Conservation (phyloP, 2,113 vertebrate genomes). For the Calyptomena viridis region DNA sequence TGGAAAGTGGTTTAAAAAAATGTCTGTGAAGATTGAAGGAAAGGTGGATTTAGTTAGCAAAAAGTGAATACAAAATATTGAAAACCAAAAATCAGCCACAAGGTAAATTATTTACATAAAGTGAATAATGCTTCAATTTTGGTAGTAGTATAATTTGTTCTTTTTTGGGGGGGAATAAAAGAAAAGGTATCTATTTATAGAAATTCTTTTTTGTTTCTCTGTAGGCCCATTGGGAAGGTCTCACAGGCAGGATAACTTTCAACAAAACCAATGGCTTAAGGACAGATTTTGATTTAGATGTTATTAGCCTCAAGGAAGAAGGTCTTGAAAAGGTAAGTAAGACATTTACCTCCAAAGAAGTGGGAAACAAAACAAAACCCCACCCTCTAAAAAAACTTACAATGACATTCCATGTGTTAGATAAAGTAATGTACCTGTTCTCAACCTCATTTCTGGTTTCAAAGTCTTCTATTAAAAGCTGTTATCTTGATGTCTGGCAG, state of each 20-base stretch:
- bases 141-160: not conserved
- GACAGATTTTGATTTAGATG: constrained; percentile 98
- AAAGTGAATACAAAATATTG: not conserved
- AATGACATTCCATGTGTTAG: not conserved
- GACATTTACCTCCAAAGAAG: not conserved
- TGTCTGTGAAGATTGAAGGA: not conserved
- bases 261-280: constrained; percentile 96
- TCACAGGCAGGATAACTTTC: constrained; percentile 97
- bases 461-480: not conserved
- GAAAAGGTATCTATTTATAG: not conserved
- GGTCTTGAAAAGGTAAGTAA: constrained; percentile 92
- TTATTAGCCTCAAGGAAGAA: constrained; percentile 97
- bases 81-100: not conserved
- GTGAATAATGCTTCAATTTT: constrained; percentile 38
- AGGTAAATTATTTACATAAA: constrained; percentile 46
- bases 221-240: constrained; percentile 97
- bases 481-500: not conserved
- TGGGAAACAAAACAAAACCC: not conserved
- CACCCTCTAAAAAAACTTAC: not conserved
- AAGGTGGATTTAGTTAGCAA: not conserved
- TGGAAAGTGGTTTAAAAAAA: not conserved
- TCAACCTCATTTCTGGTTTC: not conserved
- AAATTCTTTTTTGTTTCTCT: constrained; percentile 34
- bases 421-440: not conserved
- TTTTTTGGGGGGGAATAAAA: not conserved